Evolutionary conservation across 2,797 vertebrate species (phyloP).

Genomic region (Neosilurus mollespiculum): DNA sequence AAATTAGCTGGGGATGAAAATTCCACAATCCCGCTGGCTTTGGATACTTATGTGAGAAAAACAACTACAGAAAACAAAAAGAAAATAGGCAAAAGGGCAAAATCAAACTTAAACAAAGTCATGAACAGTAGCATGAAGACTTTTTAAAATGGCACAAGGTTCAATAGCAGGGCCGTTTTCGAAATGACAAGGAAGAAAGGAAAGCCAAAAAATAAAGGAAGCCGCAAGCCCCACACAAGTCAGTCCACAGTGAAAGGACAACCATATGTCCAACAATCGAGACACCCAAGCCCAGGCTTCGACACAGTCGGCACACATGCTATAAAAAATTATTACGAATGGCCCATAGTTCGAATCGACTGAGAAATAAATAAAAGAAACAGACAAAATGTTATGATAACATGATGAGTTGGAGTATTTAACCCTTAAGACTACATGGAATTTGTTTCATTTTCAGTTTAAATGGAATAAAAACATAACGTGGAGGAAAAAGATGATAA

Average conservation of each 20-base stretch:
- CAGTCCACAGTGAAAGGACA: slow-evolving; percentile 62
- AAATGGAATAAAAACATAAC: background rate
- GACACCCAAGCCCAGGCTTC: slow-evolving; percentile 68
- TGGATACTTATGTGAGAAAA: slow-evolving; percentile 63
- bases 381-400: background rate
- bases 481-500: background rate
- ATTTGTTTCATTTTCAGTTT: background rate
- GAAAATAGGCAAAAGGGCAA: slow-evolving; percentile 41
- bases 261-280: slow-evolving; percentile 52
- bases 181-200: slow-evolving; percentile 66
- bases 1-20: slow-evolving; percentile 79
- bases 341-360: background rate
- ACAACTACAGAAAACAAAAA: slow-evolving; percentile 62
- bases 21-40: slow-evolving; percentile 71
- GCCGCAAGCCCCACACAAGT: slow-evolving; percentile 65
- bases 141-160: slow-evolving; percentile 57
- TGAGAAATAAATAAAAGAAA: background rate
- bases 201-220: slow-evolving; percentile 62
- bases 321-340: slow-evolving; percentile 42
- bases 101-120: slow-evolving; percentile 38
- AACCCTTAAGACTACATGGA: background rate
- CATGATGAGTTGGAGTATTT: background rate
- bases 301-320: slow-evolving; percentile 73
- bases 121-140: slow-evolving; percentile 62
- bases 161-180: slow-evolving; percentile 68